phyloP scores from a whole-genome alignment of 2,113 vertebrate species.

The Podarcis muralis region DNA sequence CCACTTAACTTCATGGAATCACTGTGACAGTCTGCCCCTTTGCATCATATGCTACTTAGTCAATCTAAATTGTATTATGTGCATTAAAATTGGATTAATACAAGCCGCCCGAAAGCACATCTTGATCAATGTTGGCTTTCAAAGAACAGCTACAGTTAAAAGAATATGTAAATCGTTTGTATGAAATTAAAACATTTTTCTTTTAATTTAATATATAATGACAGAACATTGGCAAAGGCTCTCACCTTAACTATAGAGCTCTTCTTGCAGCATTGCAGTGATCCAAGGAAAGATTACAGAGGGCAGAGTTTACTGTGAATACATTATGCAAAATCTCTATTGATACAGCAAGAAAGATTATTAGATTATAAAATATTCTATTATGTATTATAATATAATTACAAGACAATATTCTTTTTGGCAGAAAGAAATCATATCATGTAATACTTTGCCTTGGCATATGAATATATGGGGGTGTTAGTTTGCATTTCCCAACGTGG shows the following conservation, averaged over 20 bases:
- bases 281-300: neutral
- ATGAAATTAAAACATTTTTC: conserved; percentile 9
- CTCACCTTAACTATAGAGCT: neutral
- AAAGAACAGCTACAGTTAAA: neutral
- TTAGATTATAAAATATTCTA: neutral
- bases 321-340: neutral
- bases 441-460: neutral
- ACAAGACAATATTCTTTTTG: neutral
- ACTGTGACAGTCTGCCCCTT: neutral
- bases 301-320: neutral
- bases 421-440: neutral
- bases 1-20: neutral
- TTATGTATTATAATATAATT: neutral
- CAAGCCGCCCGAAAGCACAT: neutral
- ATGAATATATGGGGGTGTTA: neutral
- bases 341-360: conserved; percentile 6
- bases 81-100: neutral
- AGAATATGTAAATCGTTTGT: neutral
- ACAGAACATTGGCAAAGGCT: neutral
- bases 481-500: neutral
- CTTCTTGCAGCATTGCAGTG: neutral
- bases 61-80: neutral
- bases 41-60: neutral
- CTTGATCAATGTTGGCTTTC: neutral
- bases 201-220: neutral